Percentiles rank a stretch among this genome's conserved stretches.
Conservation (phyloP, 2,113 vertebrate species). For the Protobothrops mucrosquamatus region DNA sequence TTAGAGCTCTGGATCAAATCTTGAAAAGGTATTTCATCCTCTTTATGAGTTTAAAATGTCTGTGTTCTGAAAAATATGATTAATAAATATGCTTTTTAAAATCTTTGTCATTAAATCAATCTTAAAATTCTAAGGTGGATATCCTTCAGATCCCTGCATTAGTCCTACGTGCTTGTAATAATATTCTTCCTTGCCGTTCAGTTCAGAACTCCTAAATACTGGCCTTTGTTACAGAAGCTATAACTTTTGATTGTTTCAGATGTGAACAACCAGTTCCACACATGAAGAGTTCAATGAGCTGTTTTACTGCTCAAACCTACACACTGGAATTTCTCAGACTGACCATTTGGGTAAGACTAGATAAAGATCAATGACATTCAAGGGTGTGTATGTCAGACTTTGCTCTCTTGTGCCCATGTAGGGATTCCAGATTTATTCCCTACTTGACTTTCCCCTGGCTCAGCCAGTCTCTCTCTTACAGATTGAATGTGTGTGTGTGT, state of each 20-base stretch:
- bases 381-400: too few species aligned
- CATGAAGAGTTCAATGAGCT: background rate
- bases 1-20: background rate
- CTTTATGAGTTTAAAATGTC: background rate
- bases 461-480: too few species aligned
- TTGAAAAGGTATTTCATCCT: background rate
- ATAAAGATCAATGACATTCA: too few species aligned
- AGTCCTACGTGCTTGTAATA: background rate
- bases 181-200: background rate
- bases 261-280: background rate
- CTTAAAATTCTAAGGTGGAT: background rate
- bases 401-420: too few species aligned
- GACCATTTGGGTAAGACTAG: too few species aligned
- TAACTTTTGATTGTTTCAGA: background rate
- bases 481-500: too few species aligned
- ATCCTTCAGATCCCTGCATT: conserved; percentile 14
- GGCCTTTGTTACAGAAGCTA: background rate
- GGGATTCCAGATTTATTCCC: too few species aligned
- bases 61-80: conserved; percentile 1
- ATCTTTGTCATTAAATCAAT: conserved; percentile 23
- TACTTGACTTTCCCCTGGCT: too few species aligned
- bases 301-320: background rate
- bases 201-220: background rate
- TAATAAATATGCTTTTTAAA: conserved; percentile 32
- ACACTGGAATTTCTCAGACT: too few species aligned